Percentiles rank a stretch among this genome's conserved stretches.
Evolutionary conservation across 2,888 invertebrate species (phyloP).

Genomic region (Cecidostiba fungosa): DNA sequence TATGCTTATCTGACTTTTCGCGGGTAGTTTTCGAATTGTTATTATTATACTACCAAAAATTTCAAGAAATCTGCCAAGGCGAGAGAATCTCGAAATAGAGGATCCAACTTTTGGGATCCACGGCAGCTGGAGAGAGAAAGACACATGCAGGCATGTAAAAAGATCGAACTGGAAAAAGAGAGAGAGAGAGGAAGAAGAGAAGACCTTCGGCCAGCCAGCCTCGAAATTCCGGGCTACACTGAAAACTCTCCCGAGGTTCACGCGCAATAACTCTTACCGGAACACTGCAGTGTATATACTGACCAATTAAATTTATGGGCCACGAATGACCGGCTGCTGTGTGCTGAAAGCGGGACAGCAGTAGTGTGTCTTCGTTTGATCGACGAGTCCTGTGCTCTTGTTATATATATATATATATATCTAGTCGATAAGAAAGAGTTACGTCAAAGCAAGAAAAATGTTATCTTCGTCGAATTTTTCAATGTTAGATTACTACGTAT

Average conservation of each 20-base stretch:
- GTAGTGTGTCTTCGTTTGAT: not conserved
- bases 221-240: conserved; percentile 49
- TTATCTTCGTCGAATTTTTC: not conserved
- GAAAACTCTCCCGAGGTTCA: conserved; percentile 26
- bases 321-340: not conserved
- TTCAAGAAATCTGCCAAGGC: not conserved
- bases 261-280: conserved; percentile 50
- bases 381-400: not conserved
- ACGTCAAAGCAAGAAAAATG: not conserved
- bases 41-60: not conserved
- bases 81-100: conserved; percentile 19
- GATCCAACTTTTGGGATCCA: too few species aligned
- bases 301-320: conserved; percentile 58
- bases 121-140: not conserved
- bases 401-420: too few species aligned
- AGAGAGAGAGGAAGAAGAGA: not conserved
- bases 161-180: conserved; percentile 5
- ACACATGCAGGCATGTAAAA: not conserved
- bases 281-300: not conserved
- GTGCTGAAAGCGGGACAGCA: conserved; percentile 4
- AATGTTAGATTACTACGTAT: not conserved
- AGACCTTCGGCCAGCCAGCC: conserved; percentile 22
- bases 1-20: not conserved
- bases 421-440: not conserved
- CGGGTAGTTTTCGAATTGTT: conserved; percentile 4